phyloP scores from a whole-genome alignment of 2,797 vertebrate species.

The Fistularia commersonii region DNA sequence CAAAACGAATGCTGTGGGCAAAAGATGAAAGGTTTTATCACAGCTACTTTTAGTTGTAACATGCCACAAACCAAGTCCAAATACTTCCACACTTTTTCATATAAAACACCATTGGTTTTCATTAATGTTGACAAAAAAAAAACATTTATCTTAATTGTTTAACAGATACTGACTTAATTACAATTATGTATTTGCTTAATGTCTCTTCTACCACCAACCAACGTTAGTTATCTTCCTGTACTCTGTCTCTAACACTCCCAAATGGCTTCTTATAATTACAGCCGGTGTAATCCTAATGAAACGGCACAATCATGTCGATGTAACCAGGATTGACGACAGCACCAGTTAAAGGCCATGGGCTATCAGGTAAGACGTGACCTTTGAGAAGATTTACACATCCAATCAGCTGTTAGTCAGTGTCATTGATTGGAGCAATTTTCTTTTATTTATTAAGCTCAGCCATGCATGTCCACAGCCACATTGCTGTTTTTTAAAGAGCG shows the following conservation, averaged over 20 bases:
- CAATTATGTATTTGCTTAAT: too few species aligned
- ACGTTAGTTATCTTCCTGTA: background rate
- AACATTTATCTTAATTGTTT: too few species aligned
- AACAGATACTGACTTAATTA: too few species aligned
- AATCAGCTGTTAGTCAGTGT: constrained; percentile 29
- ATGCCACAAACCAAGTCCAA: background rate
- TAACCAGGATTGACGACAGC: constrained; percentile 16
- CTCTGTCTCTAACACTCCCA: background rate
- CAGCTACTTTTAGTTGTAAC: constrained; percentile 12
- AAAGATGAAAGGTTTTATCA: constrained; percentile 22
- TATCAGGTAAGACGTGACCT: constrained; percentile 38
- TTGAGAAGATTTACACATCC: constrained; percentile 43
- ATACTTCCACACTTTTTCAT: too few species aligned
- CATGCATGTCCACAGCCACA: background rate
- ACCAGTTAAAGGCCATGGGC: constrained; percentile 26
- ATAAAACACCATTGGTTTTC: too few species aligned
- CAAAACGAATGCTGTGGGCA: constrained; percentile 29
- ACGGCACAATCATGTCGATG: constrained; percentile 2
- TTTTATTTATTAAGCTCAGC: constrained; percentile 16
- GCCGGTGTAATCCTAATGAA: constrained; percentile 1
- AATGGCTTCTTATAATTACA: constrained; percentile 7
- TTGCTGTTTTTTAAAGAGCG: too few species aligned
- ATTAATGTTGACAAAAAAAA: too few species aligned
- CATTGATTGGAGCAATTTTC: constrained; percentile 30
- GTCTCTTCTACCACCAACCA: background rate